phyloP scores from a whole-genome alignment of 2,113 vertebrate genomes.

The Parus major region DNA sequence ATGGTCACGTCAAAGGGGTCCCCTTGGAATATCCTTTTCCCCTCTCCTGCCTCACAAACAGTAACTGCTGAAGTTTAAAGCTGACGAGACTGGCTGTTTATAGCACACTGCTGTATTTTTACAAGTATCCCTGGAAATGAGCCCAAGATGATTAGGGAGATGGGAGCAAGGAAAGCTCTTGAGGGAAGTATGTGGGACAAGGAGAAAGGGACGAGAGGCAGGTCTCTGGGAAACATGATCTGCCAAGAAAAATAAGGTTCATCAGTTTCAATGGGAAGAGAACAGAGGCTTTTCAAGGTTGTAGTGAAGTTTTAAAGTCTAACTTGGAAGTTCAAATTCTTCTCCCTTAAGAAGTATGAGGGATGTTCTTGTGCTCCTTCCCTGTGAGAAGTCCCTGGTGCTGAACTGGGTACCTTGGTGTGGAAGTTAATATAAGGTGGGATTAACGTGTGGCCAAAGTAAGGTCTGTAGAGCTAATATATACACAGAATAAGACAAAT shows the following conservation, averaged over 20 bases:
- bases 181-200: neutral
- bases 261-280: neutral
- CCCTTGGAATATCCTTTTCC: constrained; percentile 3
- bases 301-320: neutral
- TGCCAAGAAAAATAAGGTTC: neutral
- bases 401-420: neutral
- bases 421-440: neutral
- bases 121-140: neutral
- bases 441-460: neutral
- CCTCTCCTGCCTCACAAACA: neutral
- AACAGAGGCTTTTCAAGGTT: neutral
- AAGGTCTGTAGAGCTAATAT: neutral
- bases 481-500: neutral
- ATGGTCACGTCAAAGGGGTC: neutral
- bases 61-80: neutral
- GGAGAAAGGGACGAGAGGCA: neutral
- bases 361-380: neutral
- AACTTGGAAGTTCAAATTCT: neutral
- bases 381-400: neutral
- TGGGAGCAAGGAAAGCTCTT: neutral
- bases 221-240: neutral
- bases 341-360: neutral
- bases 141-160: neutral
- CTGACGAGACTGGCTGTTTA: neutral
- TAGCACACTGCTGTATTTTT: neutral